Evolutionary conservation across 2,888 invertebrate species (phyloP), one percentile per base, ranked within the genome.

Genomic region (Drosophila dives): DNA sequence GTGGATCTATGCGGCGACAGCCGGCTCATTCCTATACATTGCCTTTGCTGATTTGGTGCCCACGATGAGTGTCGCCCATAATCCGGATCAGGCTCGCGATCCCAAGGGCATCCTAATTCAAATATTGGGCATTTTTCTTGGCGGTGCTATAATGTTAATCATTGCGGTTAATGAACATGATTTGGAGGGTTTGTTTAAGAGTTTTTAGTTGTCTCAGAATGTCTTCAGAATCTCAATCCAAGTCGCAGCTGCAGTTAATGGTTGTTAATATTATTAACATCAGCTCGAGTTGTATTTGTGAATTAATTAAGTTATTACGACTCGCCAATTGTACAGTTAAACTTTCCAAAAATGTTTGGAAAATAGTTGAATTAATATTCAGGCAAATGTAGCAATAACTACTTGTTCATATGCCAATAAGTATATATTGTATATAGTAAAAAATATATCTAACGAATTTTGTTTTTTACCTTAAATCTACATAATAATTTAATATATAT

Each of bases 1-100:
- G 73, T 97, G 96, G 96, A 96, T 97, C 67, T 97, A 96, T 92
- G 95, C 96, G 2, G 95, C 95, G 12, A 96, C 97, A 3, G 97
- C 96, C 7, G 97, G 97, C 3, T 96, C 96, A 63, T 97, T 97
- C 91, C 94, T 97, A 20, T 97, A 97, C 90, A 96, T 97, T 72
- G 96, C 96, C 5, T 94, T 97, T 62, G 96, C 97, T 1, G 96
- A 97, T 93, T 94, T 97, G 94, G 95, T 97, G 64, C 95, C 95
- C 8, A 95, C 95, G 92, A 94, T 95, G 91, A 94, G 94, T 88
- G 92, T 93, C 81, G 94, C 94, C 86, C 93, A 94, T 84, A 93
- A 94, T 79, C 93, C 93, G 74, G 94, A 94, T 89, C 93, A 94
- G 83, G 93, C 94, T 75, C 93, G 94, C 2, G 94, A 94, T 85